Percentiles rank a stretch among this genome's conserved stretches.
These are phyloP conservation scores for Drosophila robusta DNA, from an alignment of 2,888 invertebrate species.

Conservation along the genomic window DNA sequence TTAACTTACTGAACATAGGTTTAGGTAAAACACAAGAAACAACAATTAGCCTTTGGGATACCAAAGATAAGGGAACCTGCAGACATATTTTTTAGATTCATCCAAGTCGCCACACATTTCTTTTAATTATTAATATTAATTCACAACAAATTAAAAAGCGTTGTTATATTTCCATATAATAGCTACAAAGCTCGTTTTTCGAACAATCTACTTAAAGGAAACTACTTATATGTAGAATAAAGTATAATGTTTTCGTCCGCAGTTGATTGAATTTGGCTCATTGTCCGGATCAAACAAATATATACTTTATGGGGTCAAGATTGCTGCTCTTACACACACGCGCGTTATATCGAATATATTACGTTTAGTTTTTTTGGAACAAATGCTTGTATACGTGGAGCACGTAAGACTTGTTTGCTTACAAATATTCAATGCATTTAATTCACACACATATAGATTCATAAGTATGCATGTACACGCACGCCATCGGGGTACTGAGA, in stretches of 20 bases:
- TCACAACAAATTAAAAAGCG: too few relatives aligned
- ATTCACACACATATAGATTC: background rate
- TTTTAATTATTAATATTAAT: too few relatives aligned
- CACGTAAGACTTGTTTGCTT: background rate
- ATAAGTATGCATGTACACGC: slow-evolving; percentile 2
- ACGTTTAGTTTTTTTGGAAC: too few relatives aligned
- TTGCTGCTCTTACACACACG: background rate
- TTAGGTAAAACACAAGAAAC: background rate
- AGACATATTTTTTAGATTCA: background rate
- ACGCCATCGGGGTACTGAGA: background rate
- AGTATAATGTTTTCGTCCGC: too few relatives aligned
- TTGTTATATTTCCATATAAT: too few relatives aligned
- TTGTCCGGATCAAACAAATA: background rate
- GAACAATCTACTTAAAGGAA: too few relatives aligned
- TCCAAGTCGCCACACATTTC: too few relatives aligned
- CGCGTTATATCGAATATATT: too few relatives aligned
- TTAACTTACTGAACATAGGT: background rate
- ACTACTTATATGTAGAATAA: too few relatives aligned
- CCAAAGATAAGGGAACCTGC: slow-evolving; percentile 1
- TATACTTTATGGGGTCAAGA: background rate
- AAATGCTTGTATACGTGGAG: too few relatives aligned
- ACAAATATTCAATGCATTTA: background rate
- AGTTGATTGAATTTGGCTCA: too few relatives aligned
- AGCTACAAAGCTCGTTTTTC: too few relatives aligned
- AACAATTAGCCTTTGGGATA: background rate